Evolutionary conservation across 2,113 vertebrate genomes (phyloP), one percentile per base, ranked within the genome.

Genomic region (Mola mola): DNA sequence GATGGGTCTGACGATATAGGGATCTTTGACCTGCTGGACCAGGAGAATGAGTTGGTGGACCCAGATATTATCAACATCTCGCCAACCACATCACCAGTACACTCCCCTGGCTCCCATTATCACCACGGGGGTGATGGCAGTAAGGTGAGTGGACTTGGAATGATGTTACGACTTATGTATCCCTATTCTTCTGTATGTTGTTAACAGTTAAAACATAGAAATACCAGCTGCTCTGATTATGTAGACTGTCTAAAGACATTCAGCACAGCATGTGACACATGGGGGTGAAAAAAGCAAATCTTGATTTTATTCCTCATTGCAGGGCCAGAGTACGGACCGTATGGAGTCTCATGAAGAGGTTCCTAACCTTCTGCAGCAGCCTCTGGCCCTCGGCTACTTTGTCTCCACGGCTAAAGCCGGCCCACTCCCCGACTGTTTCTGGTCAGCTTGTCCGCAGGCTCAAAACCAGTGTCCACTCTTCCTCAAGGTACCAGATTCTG

Each of bases 401-500:
- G 95, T 99, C 82, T 99, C 96, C 76, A 99, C 97, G 71, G 97
- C 95, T 28, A 97, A 97, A 95, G 95, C 96, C 26, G 97, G 97
- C 84, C 95, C 95, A 0, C 93, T 98, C 90, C 97, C 97, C 46
- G 96, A 99, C 92, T 99, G 96, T 96, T 98, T 98, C 92, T 99
- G 97, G 96, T 96, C 97, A 22, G 95, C 96, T 44, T 98, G 97
- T 90, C 97, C 96, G 81, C 97, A 98, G 93, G 97, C 97, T 91
- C 95, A 97, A 94, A 95, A 97, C 93, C 97, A 98, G 90, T 98
- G 97, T 91, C 97, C 97, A 61, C 93, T 98, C 40, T 93, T 92
- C 67, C 90, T 93, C 59, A 93, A 93, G 90, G 92, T 93, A 81
- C 17, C 8, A 5, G 7, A 2, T 19, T 31, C 41, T 4, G 2